phyloP scores from a whole-genome alignment of 2,113 vertebrate genomes.

The Gadus macrocephalus region DNA sequence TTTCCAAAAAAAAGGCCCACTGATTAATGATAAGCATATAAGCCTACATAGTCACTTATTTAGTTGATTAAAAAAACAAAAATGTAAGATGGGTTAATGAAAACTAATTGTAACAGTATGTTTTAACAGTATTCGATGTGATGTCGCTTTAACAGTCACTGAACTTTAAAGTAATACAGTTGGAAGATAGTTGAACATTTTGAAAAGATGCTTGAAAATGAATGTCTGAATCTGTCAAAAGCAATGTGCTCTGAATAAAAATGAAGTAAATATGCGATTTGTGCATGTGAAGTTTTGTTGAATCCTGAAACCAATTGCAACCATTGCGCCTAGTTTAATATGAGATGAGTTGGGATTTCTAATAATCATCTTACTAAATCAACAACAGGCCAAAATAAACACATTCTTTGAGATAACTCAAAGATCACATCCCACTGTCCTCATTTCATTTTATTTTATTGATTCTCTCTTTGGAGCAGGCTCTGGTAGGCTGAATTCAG shows the following conservation, averaged over 20 bases:
- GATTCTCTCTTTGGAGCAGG: conserved; percentile 29
- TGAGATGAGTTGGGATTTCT: no score
- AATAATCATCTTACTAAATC: no score
- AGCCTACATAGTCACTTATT: background rate
- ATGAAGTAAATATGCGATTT: conserved; percentile 12
- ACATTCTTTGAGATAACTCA: no score
- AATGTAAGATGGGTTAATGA: conserved; percentile 12
- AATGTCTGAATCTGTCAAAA: conserved; percentile 25
- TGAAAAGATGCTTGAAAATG: conserved; percentile 15
- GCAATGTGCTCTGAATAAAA: conserved; percentile 50
- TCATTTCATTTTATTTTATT: background rate
- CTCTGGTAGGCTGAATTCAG: conserved; percentile 43
- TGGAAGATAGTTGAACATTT: conserved; percentile 14
- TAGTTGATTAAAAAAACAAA: background rate
- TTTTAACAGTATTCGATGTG: conserved; percentile 38
- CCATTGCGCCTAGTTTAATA: no score
- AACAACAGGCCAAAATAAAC: no score
- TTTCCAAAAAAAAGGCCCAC: no score
- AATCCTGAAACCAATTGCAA: background rate
- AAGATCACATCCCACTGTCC: no score
- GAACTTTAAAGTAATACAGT: conserved; percentile 17
- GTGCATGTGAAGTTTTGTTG: background rate
- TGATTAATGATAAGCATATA: no score
- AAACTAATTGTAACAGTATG: conserved; percentile 15
- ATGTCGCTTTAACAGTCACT: no score